These are phyloP conservation scores for Dendroctonus ponderosae DNA, from an alignment of 1,140 invertebrate genomes.

Conservation along the genomic window DNA sequence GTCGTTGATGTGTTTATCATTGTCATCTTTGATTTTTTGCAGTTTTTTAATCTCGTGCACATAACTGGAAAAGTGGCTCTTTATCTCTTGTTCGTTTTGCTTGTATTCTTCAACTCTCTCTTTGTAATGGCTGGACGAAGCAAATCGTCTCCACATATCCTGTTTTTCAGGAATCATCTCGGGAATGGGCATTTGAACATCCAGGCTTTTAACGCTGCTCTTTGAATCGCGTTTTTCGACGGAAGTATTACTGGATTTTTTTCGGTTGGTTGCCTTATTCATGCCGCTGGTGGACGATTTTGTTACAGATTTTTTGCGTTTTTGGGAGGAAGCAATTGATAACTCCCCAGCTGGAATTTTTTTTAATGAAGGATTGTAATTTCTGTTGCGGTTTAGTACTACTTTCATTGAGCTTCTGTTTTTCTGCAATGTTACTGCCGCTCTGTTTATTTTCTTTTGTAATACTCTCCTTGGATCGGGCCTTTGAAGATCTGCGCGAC, in stretches of 20 bases:
- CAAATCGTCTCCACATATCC: constrained; percentile 26
- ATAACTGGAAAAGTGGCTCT: constrained; percentile 11
- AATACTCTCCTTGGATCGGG: constrained; percentile 25
- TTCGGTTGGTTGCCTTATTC: not conserved
- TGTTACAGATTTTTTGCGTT: constrained; percentile 12
- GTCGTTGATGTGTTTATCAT: constrained; percentile 22
- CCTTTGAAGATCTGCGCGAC: constrained; percentile 18
- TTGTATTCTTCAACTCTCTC: constrained; percentile 27
- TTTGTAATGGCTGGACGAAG: constrained; percentile 17
- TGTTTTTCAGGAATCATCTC: constrained; percentile 20
- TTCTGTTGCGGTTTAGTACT: too few species aligned
- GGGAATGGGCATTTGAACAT: constrained; percentile 4
- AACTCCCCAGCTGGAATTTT: not conserved
- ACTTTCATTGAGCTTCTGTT: not conserved
- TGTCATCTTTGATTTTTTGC: constrained; percentile 14
- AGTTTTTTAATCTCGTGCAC: constrained; percentile 23
- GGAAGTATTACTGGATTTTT: constrained; percentile 13
- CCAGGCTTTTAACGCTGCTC: constrained; percentile 1
- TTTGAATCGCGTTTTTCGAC: constrained; percentile 12
- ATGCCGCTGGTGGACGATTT: constrained; percentile 1
- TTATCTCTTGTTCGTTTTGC: constrained; percentile 27
- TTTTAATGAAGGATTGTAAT: not conserved
- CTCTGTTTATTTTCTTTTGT: constrained; percentile 7
- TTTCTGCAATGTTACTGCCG: constrained; percentile 9
- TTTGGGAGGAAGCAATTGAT: not conserved